Evolutionary conservation across 1,140 invertebrate species (phyloP).

Genomic region (Drosophila murphyi): DNA sequence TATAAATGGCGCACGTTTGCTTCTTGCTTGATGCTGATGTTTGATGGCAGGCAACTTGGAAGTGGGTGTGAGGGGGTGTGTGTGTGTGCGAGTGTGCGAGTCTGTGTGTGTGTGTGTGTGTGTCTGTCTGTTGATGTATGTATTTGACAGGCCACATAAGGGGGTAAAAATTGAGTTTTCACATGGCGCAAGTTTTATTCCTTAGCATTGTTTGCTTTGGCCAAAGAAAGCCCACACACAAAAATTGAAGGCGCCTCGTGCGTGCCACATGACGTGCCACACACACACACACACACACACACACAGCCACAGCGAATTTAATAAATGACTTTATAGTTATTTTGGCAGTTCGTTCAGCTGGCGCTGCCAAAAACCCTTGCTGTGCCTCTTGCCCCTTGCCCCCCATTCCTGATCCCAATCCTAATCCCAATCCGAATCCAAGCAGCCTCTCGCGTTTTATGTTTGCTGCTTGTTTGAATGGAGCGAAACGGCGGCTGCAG

Average conservation of each 20-base stretch:
- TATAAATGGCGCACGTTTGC: slow-evolving; percentile 72
- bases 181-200: slow-evolving; percentile 53
- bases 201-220: slow-evolving; percentile 56
- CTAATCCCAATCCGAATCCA: too few species aligned
- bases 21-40: slow-evolving; percentile 68
- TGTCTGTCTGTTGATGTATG: slow-evolving; percentile 57
- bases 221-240: slow-evolving; percentile 24
- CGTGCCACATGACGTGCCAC: slow-evolving; percentile 44
- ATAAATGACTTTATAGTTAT: slow-evolving; percentile 81
- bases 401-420: slow-evolving; percentile 21
- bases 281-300: slow-evolving; percentile 5
- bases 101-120: background rate
- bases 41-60: slow-evolving; percentile 56
- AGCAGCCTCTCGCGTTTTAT: slow-evolving; percentile 44
- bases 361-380: slow-evolving; percentile 41
- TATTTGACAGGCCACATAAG: slow-evolving; percentile 77
- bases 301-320: slow-evolving; percentile 61
- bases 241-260: slow-evolving; percentile 25
- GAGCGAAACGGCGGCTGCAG: slow-evolving; percentile 54
- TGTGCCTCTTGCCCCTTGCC: background rate
- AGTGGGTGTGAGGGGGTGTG: slow-evolving; percentile 7
- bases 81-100: background rate
- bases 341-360: slow-evolving; percentile 27
- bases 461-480: slow-evolving; percentile 38
- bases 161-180: slow-evolving; percentile 81